Evolutionary conservation across 2,888 invertebrate genomes (phyloP).

Genomic region (Caenorhabditis sinica): DNA sequence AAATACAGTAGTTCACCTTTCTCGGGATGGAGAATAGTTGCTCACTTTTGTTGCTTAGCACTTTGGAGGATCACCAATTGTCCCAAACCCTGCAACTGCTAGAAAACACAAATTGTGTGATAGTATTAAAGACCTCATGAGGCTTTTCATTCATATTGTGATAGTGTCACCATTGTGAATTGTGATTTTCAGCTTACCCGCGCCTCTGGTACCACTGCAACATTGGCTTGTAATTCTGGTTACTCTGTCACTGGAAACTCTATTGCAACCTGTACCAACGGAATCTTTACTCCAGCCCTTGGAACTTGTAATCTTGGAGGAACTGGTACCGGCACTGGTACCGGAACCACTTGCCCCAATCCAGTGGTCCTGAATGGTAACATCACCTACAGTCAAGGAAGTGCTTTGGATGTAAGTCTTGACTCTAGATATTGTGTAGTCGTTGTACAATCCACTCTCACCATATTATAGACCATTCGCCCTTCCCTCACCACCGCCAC

Average conservation of each 20-base stretch:
- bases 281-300: conserved; percentile 49
- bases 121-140: no score
- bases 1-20: no score
- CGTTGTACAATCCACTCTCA: background rate
- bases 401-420: conserved; percentile 37
- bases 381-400: conserved; percentile 51
- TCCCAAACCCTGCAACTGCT: no score
- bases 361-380: conserved; percentile 38
- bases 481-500: conserved; percentile 69
- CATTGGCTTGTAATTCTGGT: conserved; percentile 71
- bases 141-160: no score
- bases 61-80: no score
- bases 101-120: no score
- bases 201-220: conserved; percentile 64
- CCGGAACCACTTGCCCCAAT: conserved; percentile 26
- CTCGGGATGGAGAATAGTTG: no score
- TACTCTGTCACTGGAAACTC: conserved; percentile 55
- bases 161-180: background rate
- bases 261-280: conserved; percentile 41
- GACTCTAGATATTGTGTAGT: no score
- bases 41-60: no score
- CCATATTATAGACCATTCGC: conserved; percentile 27
- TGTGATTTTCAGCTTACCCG: conserved; percentile 18
- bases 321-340: conserved; percentile 1
- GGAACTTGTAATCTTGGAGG: conserved; percentile 44